Percentiles rank a stretch among this genome's conserved stretches.
Evolutionary conservation across 2,888 invertebrate genomes (phyloP).

Genomic region (Cheilosia soror): DNA sequence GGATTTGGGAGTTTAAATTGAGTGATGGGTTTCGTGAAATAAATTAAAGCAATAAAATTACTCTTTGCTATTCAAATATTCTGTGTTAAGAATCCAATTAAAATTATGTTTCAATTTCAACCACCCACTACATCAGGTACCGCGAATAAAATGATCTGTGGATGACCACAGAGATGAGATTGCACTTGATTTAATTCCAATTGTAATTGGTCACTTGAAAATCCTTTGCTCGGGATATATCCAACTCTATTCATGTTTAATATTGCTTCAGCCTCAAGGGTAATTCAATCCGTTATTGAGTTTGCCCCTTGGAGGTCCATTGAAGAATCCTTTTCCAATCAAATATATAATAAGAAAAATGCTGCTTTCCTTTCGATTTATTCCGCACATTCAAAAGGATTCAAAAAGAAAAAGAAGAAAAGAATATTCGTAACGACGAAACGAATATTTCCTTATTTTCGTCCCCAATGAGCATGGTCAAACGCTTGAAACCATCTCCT

Average conservation of each 20-base stretch:
- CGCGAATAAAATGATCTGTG: conserved; percentile 5
- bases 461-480: conserved; percentile 44
- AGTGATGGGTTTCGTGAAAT: too few relatives aligned
- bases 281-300: conserved; percentile 68
- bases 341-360: conserved; percentile 46
- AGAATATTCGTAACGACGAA: conserved; percentile 14
- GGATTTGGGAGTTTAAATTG: too few relatives aligned
- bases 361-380: conserved; percentile 38
- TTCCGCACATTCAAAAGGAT: conserved; percentile 5
- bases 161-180: conserved; percentile 9
- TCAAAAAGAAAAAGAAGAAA: conserved; percentile 16
- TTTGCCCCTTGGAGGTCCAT: conserved; percentile 43
- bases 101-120: neutral
- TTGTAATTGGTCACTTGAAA: conserved; percentile 31
- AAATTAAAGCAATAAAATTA: too few relatives aligned
- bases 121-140: too few relatives aligned
- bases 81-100: neutral
- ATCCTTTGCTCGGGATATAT: conserved; percentile 17
- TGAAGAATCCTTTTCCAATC: conserved; percentile 28
- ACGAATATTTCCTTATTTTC: conserved; percentile 50
- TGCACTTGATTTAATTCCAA: conserved; percentile 29
- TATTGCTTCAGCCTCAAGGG: conserved; percentile 55
- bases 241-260: conserved; percentile 54
- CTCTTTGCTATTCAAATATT: too few relatives aligned
- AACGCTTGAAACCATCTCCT: conserved; percentile 44